Evolutionary conservation across 2,113 vertebrate species (phyloP), one percentile per base, ranked within the genome.

Genomic region (Capreolus pygargus): DNA sequence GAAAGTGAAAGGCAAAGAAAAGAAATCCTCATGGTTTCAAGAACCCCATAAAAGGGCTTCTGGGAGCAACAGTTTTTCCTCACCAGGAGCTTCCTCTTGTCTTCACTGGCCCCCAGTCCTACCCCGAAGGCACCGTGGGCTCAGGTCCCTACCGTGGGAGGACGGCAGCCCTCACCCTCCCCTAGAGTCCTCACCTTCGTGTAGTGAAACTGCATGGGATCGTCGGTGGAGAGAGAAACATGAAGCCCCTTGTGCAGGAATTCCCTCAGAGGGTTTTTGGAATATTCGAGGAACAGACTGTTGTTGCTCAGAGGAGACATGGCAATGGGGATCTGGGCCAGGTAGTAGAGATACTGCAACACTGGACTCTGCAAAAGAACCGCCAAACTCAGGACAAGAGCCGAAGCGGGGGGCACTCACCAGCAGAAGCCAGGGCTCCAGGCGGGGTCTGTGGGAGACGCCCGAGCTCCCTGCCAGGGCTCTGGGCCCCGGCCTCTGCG

Each of bases 221-320:
- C 99, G 7, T 99, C 99, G 0, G 99, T 99, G 94, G 99, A 99
- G 94, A 99, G 99, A 3, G 99, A 99, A 61, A 99, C 99, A 1
- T 99, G 99, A 74, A 99, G 99, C n/a, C 99, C 99, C 95, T 99
- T 99, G 57, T 99, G 99, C 23, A 99, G 99, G 97, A 99, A 99
- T 97, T 99, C 99, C 90, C 99, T 97, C 4, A 99, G 98, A 0
- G 99, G 99, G 97, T 99, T 99, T 98, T 99, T 99, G 78, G 99
- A 99, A 98, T 99, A 99, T 98, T 99, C 99, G 89, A 99, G 98
- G 97, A 99, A 99, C 6, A 99, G 98, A 96, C 99, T 99, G 98
- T 99, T 99, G 99, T 99, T 99, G 98, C 99, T 99, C 85, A 99
- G 99, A 5, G 99, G 99, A 78, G 99, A 99, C 99, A 99, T 99